phyloP scores from a whole-genome alignment of 2,797 vertebrate species.

The Squalus acanthias region DNA sequence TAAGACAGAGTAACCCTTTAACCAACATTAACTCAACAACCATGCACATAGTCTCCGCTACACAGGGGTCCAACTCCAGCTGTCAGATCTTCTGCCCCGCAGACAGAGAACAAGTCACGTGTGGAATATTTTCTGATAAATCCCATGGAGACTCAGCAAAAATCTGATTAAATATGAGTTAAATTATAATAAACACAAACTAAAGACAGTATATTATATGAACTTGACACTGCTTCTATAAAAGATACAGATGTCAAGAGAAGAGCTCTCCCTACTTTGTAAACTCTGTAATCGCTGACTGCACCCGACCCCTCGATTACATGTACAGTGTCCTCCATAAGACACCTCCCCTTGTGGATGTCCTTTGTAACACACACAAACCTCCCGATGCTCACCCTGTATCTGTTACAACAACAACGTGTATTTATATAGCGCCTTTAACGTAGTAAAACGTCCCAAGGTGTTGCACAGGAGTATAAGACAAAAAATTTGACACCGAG shows the following conservation, averaged over 20 bases:
- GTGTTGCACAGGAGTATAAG: too few species aligned
- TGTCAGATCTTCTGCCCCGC: neutral
- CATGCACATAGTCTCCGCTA: neutral
- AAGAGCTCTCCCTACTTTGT: neutral
- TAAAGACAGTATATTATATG: neutral
- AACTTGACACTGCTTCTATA: neutral
- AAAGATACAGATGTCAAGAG: neutral
- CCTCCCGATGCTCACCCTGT: neutral
- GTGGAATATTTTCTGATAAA: neutral
- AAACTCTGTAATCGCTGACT: neutral
- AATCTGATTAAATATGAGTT: neutral
- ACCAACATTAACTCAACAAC: neutral
- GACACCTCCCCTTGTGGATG: neutral
- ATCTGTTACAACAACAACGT: neutral
- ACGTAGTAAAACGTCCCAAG: too few species aligned
- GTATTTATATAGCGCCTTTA: too few species aligned
- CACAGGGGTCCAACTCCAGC: neutral
- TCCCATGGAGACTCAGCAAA: neutral
- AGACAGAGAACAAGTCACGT: neutral
- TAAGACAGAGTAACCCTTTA: neutral
- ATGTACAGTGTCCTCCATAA: neutral
- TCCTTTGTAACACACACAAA: neutral
- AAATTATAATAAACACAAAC: neutral
- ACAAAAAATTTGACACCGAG: too few species aligned
- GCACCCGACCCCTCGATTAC: neutral